Conservation (phyloP, 2,113 vertebrate species). For the Calidris pygmaea region DNA sequence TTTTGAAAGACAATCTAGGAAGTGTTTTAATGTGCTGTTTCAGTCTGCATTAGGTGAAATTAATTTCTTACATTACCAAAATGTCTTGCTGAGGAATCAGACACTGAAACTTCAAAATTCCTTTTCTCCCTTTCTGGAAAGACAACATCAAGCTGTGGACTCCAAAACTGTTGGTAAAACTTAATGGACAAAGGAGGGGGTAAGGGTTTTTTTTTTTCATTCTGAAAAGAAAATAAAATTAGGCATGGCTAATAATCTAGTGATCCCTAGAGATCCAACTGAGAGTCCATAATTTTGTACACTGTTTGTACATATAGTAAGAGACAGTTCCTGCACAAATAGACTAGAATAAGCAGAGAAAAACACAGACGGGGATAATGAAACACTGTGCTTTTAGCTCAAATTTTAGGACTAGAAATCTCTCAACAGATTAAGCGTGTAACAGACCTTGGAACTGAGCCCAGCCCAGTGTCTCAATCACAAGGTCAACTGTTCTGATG, state of each 20-base stretch:
- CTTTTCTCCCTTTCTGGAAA: neutral
- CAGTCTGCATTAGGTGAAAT: neutral
- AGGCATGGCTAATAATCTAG: neutral
- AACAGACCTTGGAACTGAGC: neutral
- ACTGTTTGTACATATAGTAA: neutral
- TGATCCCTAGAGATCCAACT: neutral
- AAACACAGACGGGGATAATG: neutral
- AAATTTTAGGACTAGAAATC: neutral
- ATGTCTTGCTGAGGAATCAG: neutral
- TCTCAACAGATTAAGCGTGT: neutral
- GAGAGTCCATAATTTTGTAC: neutral
- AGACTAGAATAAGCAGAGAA: neutral
- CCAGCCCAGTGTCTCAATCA: neutral
- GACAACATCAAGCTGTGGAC: neutral
- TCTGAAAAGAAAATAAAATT: neutral
- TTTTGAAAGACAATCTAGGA: neutral
- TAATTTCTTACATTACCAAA: neutral
- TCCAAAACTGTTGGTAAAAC: neutral
- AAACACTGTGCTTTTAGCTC: neutral
- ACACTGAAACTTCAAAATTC: neutral
- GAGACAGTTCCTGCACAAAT: neutral
- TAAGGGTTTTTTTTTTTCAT: neutral
- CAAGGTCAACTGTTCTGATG: neutral
- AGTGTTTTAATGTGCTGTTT: neutral
- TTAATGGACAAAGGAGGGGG: neutral